Evolutionary conservation across 2,797 vertebrate genomes (phyloP), one percentile per base, ranked within the genome.

Genomic region (Sciurus carolinensis): DNA sequence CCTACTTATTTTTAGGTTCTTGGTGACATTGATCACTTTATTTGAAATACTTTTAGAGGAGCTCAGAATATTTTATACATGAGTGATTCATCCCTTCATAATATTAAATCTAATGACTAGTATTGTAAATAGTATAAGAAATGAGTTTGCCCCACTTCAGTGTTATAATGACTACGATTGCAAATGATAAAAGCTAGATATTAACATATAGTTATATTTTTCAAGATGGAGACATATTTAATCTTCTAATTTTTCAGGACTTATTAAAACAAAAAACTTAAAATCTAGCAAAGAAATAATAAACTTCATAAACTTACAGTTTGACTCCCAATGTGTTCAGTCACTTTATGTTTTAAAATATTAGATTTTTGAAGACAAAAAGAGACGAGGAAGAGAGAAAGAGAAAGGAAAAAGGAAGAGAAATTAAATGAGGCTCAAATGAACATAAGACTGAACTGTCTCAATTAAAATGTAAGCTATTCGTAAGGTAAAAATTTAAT

Each of bases 1-100:
- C 6, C 13, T 72, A 28, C 66, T 90, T 26, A 86, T 36, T 95
- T 95, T 87, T 75, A 77, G 22, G 14, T 93, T 91, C 7, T 9
- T 95, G 79, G 15, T 17, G 75, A n/a, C 69, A 47, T 7, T 44
- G 54, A 6, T 24, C 11, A 44, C 28, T 73, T 30, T 50, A 18
- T 18, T 69, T 76, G 67, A n/a, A 95, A 77, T 33, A 92, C 69
- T 17, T 20, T 72, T 82, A 90, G 52, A 79, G 18, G 47, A 39
- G 15, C 18, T 62, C 20, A 20, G 76, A 90, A 69, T 1, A 36
- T 91, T 94, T 77, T 87, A 52, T 17, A 67, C 26, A 62, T 67
- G 52, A 91, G 33, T 87, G 30, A 82, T 71, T 57, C 59, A 69
- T 62, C 12, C 4, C 0, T 54, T 93, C 24, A n/a, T 50, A 80